Base-by-base conservation (phyloP, 2,113 vertebrate species). In the Emydura subglobosa region DNA sequence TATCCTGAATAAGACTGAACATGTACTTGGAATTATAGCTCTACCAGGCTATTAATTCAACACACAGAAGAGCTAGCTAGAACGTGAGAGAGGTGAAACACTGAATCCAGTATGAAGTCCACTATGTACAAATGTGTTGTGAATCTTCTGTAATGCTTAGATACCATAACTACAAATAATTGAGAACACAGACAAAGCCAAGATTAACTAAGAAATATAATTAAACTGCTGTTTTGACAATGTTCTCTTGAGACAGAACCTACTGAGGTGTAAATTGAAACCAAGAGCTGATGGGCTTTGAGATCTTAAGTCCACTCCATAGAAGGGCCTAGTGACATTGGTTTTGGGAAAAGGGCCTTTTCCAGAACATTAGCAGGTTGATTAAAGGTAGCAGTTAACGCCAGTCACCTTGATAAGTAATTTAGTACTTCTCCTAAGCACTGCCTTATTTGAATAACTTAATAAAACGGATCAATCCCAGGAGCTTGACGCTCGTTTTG, bases 161-260 rank as follows among this genome's bases (percentile, higher is more conserved):
- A 39, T 44, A 44, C n/a, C 65, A 72, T 8, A n/a, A 39, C 4
- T 6, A 42, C 27, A 76, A 42, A 39, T 25, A 74, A 42, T 42
- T 21, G 42, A 76, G 39, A 42, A n/a, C 31, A 22, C 11, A 25
- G 11, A 27, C 22, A 76, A 76, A 76, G 22, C 42, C 22, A 76
- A 44, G 42, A 76, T 76, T 76, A 44, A 44, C 72, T 76, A 76
- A 76, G 39, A 76, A 44, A 76, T 27, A 25, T 13, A 76, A 76
- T 74, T 21, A 74, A 44, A 76, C 21, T 68, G 65, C 8, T 5
- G 65, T 19, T 68, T n/a, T n/a, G 65, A 9, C 51, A 42, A 47
- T 13, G 34, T 1, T 92, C 55, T 97, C 84, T 93, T 57, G 82
- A 91, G 34, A 29, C 1, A 78, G 65, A 93, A 88, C 82, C 96